Base-by-base conservation (phyloP, 2,888 invertebrate genomes). In the Pyrrhosoma nymphula region DNA sequence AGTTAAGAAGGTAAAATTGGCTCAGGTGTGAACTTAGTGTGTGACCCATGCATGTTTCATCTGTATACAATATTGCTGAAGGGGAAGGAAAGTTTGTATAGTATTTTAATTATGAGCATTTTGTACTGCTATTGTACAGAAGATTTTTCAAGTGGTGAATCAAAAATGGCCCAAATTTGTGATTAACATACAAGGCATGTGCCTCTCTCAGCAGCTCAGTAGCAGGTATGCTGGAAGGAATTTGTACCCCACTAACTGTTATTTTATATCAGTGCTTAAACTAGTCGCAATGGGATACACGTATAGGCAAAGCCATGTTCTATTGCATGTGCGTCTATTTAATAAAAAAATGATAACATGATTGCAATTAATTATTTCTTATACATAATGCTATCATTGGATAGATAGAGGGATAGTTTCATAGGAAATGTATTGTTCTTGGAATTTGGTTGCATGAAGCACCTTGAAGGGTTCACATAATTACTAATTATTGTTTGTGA, bases 251-350 rank as follows among this genome's bases (percentile, higher is more conserved):
- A 93, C 69, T 69, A 69, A 39, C 69, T 35, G 93, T 56, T 93
- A 93, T 93, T 93, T 93, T 93, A 69, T 93, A 93, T 93, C 93
- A 93, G 69, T 93, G 93, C 93, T 93, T 69, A 69, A 69, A 60
- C n/a, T 93, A 93, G 93, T 75, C 39, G 56, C 69, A 39, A 60
- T 93, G 47, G 47, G 69, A 93, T 75, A 69, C 39, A 47, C 47
- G 69, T 69, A 47, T 69, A 93, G 93, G 63, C 75, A 93, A 47
- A 35, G 93, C 93, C 93, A 93, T 93, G 93, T 93, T 93, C 23
- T 93, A 47, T 93, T 93, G 93, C 93, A 93, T 93, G 93, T 93
- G 93, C 93, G 63, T 39, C 69, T 12, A 93, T 93, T 93, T 93
- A 93, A 93, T 93, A 93, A 93, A 93, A 60, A 93, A 39, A 69